Evolutionary conservation across 1,140 invertebrate species (phyloP).

Genomic region (Plectus sambesii): DNA sequence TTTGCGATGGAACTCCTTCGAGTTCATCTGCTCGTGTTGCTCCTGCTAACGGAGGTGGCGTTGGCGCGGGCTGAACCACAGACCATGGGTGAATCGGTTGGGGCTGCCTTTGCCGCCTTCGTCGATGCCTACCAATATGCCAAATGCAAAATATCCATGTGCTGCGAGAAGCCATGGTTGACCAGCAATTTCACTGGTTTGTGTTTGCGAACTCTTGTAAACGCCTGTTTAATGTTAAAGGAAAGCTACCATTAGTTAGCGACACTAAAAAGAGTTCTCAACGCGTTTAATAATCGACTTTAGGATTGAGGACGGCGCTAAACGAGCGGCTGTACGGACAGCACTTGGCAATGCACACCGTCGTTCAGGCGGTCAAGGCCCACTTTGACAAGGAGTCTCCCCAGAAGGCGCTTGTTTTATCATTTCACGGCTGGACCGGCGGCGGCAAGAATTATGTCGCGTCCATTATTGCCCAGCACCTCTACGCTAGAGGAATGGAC

Average conservation of each 20-base stretch:
- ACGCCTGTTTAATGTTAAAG: too few relatives aligned
- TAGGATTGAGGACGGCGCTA: slow-evolving; percentile 33
- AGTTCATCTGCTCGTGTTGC: slow-evolving; percentile 67
- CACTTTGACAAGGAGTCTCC: slow-evolving; percentile 46
- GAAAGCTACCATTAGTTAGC: too few relatives aligned
- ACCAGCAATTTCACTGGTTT: too few relatives aligned
- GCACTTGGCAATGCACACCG: slow-evolving; percentile 44
- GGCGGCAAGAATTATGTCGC: slow-evolving; percentile 75
- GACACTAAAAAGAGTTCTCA: too few relatives aligned
- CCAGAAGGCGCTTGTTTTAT: slow-evolving; percentile 48
- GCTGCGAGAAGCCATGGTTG: too few relatives aligned
- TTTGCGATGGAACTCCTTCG: slow-evolving; percentile 76
- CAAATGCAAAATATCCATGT: too few relatives aligned
- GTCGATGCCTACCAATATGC: too few relatives aligned
- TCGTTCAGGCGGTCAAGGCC: slow-evolving; percentile 36
- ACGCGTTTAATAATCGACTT: too few relatives aligned
- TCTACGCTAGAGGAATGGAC: slow-evolving; percentile 59
- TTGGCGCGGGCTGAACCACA: too few relatives aligned
- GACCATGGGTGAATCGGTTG: slow-evolving; percentile 82
- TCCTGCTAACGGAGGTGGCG: too few relatives aligned
- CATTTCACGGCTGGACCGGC: slow-evolving; percentile 45
- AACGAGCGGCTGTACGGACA: slow-evolving; percentile 47
- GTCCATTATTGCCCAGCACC: slow-evolving; percentile 63
- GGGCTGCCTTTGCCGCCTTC: slow-evolving; percentile 85
- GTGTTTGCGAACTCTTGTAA: too few relatives aligned